Evolutionary conservation across 1,140 invertebrate genomes (phyloP), one percentile per base, ranked within the genome.

Genomic region (Vanessa atalanta): DNA sequence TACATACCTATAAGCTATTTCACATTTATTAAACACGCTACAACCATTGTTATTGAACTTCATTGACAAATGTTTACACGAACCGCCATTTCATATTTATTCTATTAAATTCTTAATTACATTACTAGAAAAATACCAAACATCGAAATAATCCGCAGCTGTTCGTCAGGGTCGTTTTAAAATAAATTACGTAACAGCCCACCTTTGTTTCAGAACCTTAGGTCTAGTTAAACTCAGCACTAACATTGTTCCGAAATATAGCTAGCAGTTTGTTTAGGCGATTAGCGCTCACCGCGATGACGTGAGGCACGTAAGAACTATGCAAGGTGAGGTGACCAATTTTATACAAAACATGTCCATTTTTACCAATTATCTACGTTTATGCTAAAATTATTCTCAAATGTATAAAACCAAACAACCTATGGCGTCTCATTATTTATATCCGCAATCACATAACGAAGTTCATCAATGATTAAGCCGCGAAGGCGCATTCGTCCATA

Each of bases 201-300:
- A 76, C 50, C 73, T 76, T 76, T 73, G 70, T 78, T 66, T 78
- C 47, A 55, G 55, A 73, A 57, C 51, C 65, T 73, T 73, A 73
- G 57, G 50, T 65, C 66, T 73, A 16, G n/a, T n/a, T 67, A 67
- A 5, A 37, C 7, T 13, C 26, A 14, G 26, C 47, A 63, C 63
- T 65, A 55, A 23, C 47, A 64, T 70, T 60, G 75, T 82, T 80
- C 53, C 55, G 68, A 79, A 79, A 76, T 78, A 78, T 77, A 72
- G 75, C 70, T 20, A 78, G 67, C 65, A 88, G 78, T 89, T 86
- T 88, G 82, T 82, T 79, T 79, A 80, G 75, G 65, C 74, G 80
- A 82, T 90, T 87, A 88, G 79, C 79, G 76, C 77, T 73, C 57
- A 79, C 73, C 77, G 76, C 8, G 79, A 83, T 89, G 87, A 90